These are phyloP conservation scores for Colostygia pectinataria DNA, from an alignment of 2,888 invertebrate genomes.

Conservation along the genomic window DNA sequence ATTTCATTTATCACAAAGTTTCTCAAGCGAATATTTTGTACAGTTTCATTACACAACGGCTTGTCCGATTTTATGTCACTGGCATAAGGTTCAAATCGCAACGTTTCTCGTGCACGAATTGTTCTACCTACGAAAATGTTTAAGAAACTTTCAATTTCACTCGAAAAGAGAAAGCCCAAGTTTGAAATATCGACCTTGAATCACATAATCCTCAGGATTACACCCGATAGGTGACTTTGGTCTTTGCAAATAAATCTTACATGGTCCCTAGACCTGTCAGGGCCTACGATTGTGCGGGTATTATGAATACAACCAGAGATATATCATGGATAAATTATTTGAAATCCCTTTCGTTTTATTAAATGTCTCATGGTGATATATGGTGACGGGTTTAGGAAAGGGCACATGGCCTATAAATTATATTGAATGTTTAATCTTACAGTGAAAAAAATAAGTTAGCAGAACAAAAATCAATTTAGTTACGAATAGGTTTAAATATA, in stretches of 20 bases:
- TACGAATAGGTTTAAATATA: too few species aligned
- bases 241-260: conserved; percentile 42
- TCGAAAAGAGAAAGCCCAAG: conserved; percentile 2
- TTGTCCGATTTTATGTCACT: too few species aligned
- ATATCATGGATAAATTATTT: conserved; percentile 34
- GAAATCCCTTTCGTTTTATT: conserved; percentile 30
- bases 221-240: conserved; percentile 35
- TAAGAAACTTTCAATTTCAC: conserved; percentile 6
- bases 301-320: conserved; percentile 30
- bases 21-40: background rate
- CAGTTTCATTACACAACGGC: too few species aligned
- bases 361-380: conserved; percentile 27
- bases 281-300: conserved; percentile 25
- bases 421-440: conserved; percentile 1
- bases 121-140: too few species aligned
- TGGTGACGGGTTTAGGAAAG: conserved; percentile 26
- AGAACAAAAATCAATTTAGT: too few species aligned
- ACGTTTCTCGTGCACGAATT: too few species aligned
- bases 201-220: conserved; percentile 14
- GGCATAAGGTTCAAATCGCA: too few species aligned
- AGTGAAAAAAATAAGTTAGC: background rate
- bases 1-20: too few species aligned
- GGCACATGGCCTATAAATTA: conserved; percentile 26
- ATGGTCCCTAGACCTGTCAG: conserved; percentile 18
- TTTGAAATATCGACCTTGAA: conserved; percentile 21